phyloP scores from a whole-genome alignment of 2,113 vertebrate genomes.

The Pycnonotus jocosus region DNA sequence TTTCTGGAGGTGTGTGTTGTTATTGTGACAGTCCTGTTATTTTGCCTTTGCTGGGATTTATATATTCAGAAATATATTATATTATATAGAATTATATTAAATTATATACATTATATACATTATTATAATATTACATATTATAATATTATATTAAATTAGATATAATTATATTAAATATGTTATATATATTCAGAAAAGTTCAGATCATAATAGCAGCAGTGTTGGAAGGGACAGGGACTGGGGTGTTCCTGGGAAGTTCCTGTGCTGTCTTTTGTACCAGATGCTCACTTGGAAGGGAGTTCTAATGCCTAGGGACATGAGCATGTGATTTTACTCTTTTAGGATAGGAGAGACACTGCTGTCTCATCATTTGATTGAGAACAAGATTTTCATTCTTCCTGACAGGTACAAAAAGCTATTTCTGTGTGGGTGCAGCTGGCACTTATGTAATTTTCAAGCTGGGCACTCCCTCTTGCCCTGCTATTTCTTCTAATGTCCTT shows the following conservation, averaged over 20 bases:
- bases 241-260: background rate
- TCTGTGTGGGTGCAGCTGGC: background rate
- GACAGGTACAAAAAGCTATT: background rate
- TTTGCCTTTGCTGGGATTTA: background rate
- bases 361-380: background rate
- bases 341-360: background rate
- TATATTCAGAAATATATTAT: background rate
- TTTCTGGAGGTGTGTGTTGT: background rate
- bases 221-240: background rate
- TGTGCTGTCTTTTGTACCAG: background rate
- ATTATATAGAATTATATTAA: too few species aligned
- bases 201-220: background rate
- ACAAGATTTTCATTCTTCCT: background rate
- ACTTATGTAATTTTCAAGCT: background rate
- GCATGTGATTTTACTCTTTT: background rate
- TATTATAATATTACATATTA: too few species aligned
- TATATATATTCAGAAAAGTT: fast-evolving
- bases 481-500: background rate
- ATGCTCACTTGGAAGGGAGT: background rate
- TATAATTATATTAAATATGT: too few species aligned
- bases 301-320: background rate
- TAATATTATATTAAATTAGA: too few species aligned
- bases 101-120: too few species aligned
- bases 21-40: background rate
- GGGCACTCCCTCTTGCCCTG: background rate